These are phyloP conservation scores for Acipenser oxyrinchus DNA, from an alignment of 2,797 vertebrate genomes.

Conservation along the genomic window DNA sequence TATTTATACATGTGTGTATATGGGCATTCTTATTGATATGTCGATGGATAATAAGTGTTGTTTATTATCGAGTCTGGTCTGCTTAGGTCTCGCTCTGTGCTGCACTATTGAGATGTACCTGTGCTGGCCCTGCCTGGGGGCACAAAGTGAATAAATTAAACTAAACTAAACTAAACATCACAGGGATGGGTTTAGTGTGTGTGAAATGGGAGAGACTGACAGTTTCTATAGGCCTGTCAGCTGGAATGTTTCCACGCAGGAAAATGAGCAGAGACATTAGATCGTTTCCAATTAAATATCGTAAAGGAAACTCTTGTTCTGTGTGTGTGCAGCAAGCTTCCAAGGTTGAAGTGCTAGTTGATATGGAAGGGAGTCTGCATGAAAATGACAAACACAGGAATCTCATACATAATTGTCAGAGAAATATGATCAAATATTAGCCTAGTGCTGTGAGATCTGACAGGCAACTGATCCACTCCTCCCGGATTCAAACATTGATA, in stretches of 20 bases:
- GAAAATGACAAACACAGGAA: conserved; percentile 19
- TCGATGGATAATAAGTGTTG: too few species aligned
- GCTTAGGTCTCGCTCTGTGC: too few species aligned
- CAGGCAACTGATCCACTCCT: background rate
- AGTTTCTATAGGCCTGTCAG: background rate
- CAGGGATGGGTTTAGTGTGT: too few species aligned
- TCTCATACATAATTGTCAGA: conserved; percentile 22
- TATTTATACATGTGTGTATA: too few species aligned
- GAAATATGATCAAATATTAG: conserved; percentile 22
- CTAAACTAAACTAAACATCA: conserved; percentile 4
- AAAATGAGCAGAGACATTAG: conserved; percentile 15
- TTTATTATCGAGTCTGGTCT: too few species aligned
- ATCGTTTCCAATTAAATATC: conserved; percentile 29
- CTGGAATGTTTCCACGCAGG: background rate
- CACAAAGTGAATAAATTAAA: conserved; percentile 13
- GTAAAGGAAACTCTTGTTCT: conserved; percentile 11
- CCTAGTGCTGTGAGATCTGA: conserved; percentile 6
- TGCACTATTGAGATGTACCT: background rate
- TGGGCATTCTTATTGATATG: too few species aligned
- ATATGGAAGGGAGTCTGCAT: conserved; percentile 18
- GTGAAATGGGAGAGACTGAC: too few species aligned
- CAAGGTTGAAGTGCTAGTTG: conserved; percentile 21
- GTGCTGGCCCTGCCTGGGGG: conserved; percentile 3
- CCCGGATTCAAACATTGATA: too few species aligned
- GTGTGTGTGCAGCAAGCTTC: conserved; percentile 4